Base-by-base conservation (phyloP, 2,113 vertebrate genomes). In the Kryptolebias marmoratus region DNA sequence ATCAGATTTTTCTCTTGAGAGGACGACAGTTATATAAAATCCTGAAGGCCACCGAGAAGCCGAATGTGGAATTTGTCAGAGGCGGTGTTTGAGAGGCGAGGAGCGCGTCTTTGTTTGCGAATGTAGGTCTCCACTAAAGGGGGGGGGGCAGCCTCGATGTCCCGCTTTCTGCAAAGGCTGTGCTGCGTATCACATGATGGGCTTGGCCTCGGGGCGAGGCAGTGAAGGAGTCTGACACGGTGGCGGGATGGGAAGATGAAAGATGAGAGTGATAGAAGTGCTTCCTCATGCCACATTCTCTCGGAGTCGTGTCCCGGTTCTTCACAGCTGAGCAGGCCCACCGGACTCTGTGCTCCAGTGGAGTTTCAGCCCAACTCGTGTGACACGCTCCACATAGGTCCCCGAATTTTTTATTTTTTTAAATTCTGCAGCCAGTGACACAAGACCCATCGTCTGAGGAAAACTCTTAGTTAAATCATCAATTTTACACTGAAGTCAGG, bases 81-180 rank as follows among this genome's bases (percentile, higher is more conserved):
- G 71, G 58, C 31, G 66, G 58, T 27, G 61, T 50, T 48, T 69
- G 69, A 77, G 64, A 81, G 64, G 70, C 13, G 16, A 62, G 69
- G 56, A 74, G 73, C 13, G 74, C 7, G 77, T 74, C 89, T 90
- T 91, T 92, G 88, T 91, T 78, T 73, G 63, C 79, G 83, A 87
- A 91, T 88, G 88, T 90, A 90, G 91, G 88, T 89, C 89, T 85
- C 50, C 52, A 68, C 71, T 73, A 69, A 78, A 75, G 80, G 81
- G 90, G 89, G 55, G 80, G 81, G 90, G 89, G 54, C 15, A 12
- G 71, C 59, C 67, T 70, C 71, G 68, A 83, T 79, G 88, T 73
- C 83, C 88, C 7, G 72, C 67, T 89, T 90, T 89, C 89, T 89
- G 86, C 76, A 80, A 81, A 68, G 52, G 53, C 74, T 42, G 77